A percentile compares a stretch with the other conserved stretches of the same genome.
phyloP scores from a whole-genome alignment of 2,113 vertebrate species.

The Ursus arctos region DNA sequence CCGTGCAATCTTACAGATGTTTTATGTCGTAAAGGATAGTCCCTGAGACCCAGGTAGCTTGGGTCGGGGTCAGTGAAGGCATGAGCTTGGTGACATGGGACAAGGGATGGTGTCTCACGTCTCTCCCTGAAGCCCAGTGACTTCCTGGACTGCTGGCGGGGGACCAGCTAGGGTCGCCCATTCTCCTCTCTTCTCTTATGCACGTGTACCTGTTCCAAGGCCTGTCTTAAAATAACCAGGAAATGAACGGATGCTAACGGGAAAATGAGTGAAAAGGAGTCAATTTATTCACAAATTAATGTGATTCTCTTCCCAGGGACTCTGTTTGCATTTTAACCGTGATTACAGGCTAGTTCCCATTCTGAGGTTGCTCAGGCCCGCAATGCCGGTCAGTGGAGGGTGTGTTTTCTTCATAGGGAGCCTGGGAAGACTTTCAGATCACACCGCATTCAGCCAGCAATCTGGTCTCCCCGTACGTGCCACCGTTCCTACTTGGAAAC shows the following conservation, averaged over 20 bases:
- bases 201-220: background rate
- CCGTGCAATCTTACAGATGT: background rate
- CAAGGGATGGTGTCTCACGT: accelerated
- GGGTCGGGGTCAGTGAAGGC: background rate
- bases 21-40: background rate
- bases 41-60: background rate
- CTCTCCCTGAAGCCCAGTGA: background rate
- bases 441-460: background rate
- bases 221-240: background rate
- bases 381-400: background rate
- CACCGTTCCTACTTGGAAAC: background rate
- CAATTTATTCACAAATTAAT: background rate
- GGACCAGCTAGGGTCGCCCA: background rate
- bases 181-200: background rate
- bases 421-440: conserved; percentile 15
- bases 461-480: background rate
- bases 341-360: conserved; percentile 21
- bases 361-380: conserved; percentile 9
- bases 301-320: conserved; percentile 6
- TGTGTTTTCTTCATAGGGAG: conserved; percentile 24
- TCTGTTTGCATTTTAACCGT: conserved; percentile 53
- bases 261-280: conserved; percentile 19
- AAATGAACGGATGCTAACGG: conserved; percentile 52
- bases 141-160: background rate
- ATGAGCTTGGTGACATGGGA: background rate